These are phyloP conservation scores for Cyprinella venusta DNA, from an alignment of 2,797 vertebrate genomes.

Conservation along the genomic window DNA sequence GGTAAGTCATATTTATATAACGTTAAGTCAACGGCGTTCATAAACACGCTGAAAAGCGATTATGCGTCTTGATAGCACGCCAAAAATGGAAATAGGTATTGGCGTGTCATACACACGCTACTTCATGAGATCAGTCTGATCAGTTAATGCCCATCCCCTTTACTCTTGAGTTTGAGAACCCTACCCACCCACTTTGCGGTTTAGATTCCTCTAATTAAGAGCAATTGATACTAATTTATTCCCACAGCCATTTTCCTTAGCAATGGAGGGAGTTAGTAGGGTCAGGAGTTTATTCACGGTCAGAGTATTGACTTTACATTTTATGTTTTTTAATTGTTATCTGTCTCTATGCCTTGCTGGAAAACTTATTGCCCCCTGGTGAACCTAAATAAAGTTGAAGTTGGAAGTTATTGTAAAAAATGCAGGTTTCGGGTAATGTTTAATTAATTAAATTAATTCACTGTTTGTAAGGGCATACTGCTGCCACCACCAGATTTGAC, in stretches of 20 bases:
- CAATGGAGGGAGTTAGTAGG: background rate
- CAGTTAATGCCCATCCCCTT: background rate
- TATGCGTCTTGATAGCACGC: too few relatives aligned
- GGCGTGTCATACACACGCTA: too few relatives aligned
- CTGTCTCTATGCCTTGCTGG: background rate
- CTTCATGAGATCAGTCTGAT: too few relatives aligned
- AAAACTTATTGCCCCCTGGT: background rate
- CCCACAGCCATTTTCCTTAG: background rate
- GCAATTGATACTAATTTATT: background rate
- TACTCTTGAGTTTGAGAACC: background rate
- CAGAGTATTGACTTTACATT: too few relatives aligned
- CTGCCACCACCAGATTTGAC: conserved; percentile 62
- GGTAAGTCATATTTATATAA: too few relatives aligned
- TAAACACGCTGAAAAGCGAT: too few relatives aligned
- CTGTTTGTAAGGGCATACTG: conserved; percentile 53
- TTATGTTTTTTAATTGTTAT: background rate
- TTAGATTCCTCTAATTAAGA: background rate
- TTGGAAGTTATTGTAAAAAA: background rate
- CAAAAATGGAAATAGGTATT: too few relatives aligned
- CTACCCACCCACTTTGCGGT: too few relatives aligned
- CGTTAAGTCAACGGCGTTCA: too few relatives aligned
- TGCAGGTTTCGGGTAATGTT: conserved; percentile 60
- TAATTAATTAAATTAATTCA: conserved; percentile 53
- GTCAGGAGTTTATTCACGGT: background rate
- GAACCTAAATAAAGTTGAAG: background rate